Evolutionary conservation across 2,797 vertebrate species (phyloP).

Genomic region (Dermochelys coriacea): DNA sequence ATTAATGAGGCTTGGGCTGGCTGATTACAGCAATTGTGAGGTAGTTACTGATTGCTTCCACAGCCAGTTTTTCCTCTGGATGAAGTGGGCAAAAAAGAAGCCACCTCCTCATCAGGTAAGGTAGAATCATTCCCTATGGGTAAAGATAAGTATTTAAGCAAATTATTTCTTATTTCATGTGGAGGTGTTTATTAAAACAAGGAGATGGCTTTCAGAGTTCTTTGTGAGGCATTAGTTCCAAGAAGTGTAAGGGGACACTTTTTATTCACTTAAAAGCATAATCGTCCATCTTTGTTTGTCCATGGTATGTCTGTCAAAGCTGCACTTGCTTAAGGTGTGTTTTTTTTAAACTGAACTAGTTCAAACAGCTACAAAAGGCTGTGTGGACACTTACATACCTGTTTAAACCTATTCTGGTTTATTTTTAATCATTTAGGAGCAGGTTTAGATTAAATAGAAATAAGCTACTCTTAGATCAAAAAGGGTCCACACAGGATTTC

Average conservation of each 20-base stretch:
- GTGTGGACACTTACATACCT: background rate
- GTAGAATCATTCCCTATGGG: fast-evolving
- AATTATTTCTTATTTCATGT: background rate
- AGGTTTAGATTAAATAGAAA: background rate
- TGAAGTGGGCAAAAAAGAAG: fast-evolving
- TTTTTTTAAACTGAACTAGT: background rate
- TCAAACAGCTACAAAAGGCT: fast-evolving
- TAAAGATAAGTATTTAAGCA: background rate
- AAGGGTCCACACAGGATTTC: background rate
- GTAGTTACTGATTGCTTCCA: fast-evolving
- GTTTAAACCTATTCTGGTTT: background rate
- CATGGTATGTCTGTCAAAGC: fast-evolving
- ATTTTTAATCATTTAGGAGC: background rate
- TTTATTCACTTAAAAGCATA: background rate
- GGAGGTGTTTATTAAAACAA: background rate
- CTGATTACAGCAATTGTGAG: background rate
- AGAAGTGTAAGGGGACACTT: background rate
- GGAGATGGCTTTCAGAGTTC: background rate
- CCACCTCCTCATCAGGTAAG: fast-evolving
- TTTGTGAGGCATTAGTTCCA: background rate
- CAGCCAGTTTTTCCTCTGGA: background rate
- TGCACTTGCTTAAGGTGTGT: background rate
- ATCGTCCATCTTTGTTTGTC: fast-evolving
- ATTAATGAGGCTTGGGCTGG: fast-evolving
- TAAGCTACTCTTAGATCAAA: fast-evolving